Conservation (phyloP, 2,888 invertebrate species). For the Cacoxenus indagator region DNA sequence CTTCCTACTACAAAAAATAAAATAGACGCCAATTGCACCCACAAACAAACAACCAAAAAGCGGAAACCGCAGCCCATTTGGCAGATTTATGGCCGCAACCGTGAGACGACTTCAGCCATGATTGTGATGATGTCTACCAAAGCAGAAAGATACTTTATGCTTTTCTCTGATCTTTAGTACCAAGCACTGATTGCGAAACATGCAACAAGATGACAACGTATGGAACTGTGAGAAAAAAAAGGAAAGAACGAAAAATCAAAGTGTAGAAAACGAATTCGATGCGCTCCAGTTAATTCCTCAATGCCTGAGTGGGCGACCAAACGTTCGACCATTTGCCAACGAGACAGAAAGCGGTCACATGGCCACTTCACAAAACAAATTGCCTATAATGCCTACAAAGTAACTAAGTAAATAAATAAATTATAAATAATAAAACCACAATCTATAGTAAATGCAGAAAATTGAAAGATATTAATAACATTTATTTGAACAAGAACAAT, state of each 20-base stretch:
- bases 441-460: too few relatives aligned
- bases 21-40: background rate
- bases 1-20: background rate
- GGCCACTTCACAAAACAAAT: too few relatives aligned
- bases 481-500: too few relatives aligned
- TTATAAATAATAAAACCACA: too few relatives aligned
- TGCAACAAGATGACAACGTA: background rate
- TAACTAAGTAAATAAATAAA: too few relatives aligned
- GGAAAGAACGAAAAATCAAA: background rate
- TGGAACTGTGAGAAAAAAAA: background rate
- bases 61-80: background rate
- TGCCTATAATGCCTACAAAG: too few relatives aligned
- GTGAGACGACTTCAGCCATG: background rate
- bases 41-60: background rate
- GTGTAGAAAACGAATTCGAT: background rate
- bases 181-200: background rate
- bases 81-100: background rate
- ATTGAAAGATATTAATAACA: too few relatives aligned
- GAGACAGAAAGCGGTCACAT: too few relatives aligned
- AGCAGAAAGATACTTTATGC: background rate
- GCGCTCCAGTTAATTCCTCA: conserved; percentile 29
- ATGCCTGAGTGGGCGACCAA: conserved; percentile 13
- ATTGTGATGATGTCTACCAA: background rate
- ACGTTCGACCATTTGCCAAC: background rate
- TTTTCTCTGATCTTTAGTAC: background rate